Conservation (phyloP, 2,888 invertebrate genomes). For the Heliconius sara region DNA sequence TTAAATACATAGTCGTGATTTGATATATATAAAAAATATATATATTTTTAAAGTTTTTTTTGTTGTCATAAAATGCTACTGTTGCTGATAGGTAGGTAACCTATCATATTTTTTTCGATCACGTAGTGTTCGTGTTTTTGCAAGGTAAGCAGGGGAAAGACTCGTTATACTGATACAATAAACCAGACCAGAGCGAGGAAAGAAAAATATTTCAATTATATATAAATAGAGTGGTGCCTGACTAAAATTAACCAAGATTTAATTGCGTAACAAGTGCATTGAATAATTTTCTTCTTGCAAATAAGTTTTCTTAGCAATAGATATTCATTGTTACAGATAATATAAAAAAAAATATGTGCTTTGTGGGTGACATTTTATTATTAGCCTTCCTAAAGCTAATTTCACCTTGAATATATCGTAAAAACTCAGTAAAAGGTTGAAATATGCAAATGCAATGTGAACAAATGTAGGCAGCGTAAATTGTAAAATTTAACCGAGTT, state of each 20-base stretch:
- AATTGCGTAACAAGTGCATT: neutral
- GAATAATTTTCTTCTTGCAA: neutral
- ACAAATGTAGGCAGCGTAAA: neutral
- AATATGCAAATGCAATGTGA: constrained; percentile 14
- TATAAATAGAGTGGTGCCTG: neutral
- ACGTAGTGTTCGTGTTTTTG: too few relatives aligned
- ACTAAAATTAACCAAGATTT: neutral
- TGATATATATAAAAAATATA: constrained; percentile 8
- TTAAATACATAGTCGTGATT: constrained; percentile 28
- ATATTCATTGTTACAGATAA: neutral
- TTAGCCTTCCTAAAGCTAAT: neutral
- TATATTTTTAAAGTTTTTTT: neutral
- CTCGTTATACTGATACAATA: neutral
- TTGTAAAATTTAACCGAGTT: neutral
- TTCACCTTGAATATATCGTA: constrained; percentile 14
- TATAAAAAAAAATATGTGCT: neutral
- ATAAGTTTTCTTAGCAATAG: neutral
- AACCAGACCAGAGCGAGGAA: neutral
- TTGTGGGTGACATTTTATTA: neutral
- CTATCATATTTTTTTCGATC: too few relatives aligned
- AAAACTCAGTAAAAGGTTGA: constrained; percentile 7
- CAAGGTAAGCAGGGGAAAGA: neutral
- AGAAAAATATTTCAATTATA: neutral
- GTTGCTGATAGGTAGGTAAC: too few relatives aligned
- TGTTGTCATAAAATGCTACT: neutral